Percentiles rank a stretch among this genome's conserved stretches.
Evolutionary conservation across 2,113 vertebrate genomes (phyloP).

Genomic region (Pteropus alecto): DNA sequence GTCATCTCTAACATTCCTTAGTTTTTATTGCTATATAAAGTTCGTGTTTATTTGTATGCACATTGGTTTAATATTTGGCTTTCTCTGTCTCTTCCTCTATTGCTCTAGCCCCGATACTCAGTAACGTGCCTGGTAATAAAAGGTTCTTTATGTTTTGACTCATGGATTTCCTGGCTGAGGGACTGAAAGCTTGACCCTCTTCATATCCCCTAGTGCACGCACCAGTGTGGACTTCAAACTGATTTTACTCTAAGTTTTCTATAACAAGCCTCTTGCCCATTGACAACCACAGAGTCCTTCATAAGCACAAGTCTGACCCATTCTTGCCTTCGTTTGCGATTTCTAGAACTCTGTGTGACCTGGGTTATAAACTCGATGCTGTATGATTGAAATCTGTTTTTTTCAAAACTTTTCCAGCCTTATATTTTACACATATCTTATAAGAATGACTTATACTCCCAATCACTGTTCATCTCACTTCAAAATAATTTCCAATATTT

Average conservation of each 20-base stretch:
- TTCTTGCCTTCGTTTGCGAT: background rate
- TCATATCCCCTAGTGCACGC: background rate
- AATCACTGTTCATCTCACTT: background rate
- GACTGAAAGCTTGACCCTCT: background rate
- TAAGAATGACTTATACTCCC: background rate
- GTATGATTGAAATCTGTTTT: background rate
- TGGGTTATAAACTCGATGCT: background rate
- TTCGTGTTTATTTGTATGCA: background rate
- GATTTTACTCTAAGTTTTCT: background rate
- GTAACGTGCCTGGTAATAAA: background rate
- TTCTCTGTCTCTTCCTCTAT: background rate
- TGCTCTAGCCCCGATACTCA: background rate
- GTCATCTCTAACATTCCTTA: background rate
- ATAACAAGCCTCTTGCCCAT: background rate
- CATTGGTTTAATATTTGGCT: background rate
- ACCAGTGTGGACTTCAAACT: background rate
- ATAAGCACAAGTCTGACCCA: background rate
- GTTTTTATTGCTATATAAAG: background rate
- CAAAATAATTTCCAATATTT: background rate
- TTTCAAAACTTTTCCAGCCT: background rate
- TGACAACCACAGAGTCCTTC: background rate
- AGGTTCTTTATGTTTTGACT: background rate
- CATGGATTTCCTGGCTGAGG: background rate
- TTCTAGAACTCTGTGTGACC: background rate
- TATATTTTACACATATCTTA: background rate